Conservation (phyloP, 2,797 vertebrate genomes). For the Malacoraja senta region DNA sequence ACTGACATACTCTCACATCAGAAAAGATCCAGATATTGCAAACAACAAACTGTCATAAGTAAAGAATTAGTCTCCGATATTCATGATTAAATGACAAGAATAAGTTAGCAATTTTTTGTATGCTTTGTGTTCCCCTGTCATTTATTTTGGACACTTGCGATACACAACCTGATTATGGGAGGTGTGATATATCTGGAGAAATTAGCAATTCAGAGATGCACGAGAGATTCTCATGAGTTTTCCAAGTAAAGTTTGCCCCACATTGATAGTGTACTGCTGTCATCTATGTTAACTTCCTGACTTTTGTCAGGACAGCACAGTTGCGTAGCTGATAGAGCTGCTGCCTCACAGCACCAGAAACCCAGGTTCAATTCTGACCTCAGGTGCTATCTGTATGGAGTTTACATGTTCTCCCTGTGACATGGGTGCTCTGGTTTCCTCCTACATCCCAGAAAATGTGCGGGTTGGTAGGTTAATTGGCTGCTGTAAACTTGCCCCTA, state of each 20-base stretch:
- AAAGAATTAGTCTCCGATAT: constrained; percentile 15
- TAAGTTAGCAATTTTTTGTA: constrained; percentile 12
- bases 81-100: constrained; percentile 9
- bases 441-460: too few species aligned
- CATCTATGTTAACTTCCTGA: neutral
- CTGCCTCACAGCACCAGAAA: too few species aligned
- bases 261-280: neutral
- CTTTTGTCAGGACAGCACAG: neutral
- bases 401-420: too few species aligned
- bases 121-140: neutral
- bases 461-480: too few species aligned
- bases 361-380: too few species aligned
- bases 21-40: neutral
- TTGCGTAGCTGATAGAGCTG: too few species aligned
- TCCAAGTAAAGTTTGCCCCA: neutral
- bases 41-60: constrained; percentile 29
- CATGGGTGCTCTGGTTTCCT: too few species aligned
- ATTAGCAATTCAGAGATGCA: neutral
- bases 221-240: neutral
- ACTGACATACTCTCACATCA: neutral
- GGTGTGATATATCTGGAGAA: neutral
- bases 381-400: too few species aligned
- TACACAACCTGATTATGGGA: neutral
- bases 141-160: neutral
- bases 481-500: too few species aligned